Conservation (phyloP, 2,797 vertebrate genomes). For the Mormyrus hasselquistii region DNA sequence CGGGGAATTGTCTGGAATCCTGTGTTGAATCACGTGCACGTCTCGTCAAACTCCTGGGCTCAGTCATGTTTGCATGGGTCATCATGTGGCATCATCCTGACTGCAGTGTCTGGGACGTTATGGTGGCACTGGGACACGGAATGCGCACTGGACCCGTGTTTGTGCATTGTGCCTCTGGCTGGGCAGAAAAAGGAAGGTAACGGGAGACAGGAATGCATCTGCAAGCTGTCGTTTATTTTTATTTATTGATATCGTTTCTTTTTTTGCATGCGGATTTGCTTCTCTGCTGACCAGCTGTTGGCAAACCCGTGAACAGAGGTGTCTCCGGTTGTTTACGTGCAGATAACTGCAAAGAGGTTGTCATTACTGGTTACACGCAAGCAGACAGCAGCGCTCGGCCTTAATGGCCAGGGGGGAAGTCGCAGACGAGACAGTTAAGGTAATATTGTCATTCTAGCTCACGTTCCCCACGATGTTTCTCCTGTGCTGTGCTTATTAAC, state of each 20-base stretch:
- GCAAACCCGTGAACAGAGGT: slow-evolving; percentile 60
- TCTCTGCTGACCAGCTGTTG: slow-evolving; percentile 52
- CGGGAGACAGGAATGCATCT: slow-evolving; percentile 13
- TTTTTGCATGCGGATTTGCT: slow-evolving; percentile 56
- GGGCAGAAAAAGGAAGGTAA: slow-evolving; percentile 34
- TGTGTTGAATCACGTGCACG: slow-evolving; percentile 47
- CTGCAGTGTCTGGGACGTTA: slow-evolving; percentile 46
- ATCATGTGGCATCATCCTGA: slow-evolving; percentile 67
- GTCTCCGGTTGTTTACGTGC: slow-evolving; percentile 85
- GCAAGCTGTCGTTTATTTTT: slow-evolving; percentile 40
- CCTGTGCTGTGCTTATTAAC: slow-evolving; percentile 46
- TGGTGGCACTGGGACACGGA: slow-evolving; percentile 42
- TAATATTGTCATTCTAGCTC: slow-evolving; percentile 69
- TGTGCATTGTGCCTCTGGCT: slow-evolving; percentile 51
- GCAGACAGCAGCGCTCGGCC: slow-evolving; percentile 84
- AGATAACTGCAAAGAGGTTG: slow-evolving; percentile 95
- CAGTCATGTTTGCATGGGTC: slow-evolving; percentile 76
- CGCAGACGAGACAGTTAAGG: slow-evolving; percentile 73
- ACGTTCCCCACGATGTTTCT: slow-evolving; percentile 47
- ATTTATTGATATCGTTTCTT: slow-evolving; percentile 34
- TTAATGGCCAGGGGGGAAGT: slow-evolving; percentile 76
- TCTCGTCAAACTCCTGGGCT: slow-evolving; percentile 47
- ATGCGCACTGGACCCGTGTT: slow-evolving; percentile 42
- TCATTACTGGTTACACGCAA: slow-evolving; percentile 91
- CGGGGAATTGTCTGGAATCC: slow-evolving; percentile 59